These are phyloP conservation scores for Varanus komodoensis DNA, from an alignment of 2,113 vertebrate genomes.

Conservation along the genomic window DNA sequence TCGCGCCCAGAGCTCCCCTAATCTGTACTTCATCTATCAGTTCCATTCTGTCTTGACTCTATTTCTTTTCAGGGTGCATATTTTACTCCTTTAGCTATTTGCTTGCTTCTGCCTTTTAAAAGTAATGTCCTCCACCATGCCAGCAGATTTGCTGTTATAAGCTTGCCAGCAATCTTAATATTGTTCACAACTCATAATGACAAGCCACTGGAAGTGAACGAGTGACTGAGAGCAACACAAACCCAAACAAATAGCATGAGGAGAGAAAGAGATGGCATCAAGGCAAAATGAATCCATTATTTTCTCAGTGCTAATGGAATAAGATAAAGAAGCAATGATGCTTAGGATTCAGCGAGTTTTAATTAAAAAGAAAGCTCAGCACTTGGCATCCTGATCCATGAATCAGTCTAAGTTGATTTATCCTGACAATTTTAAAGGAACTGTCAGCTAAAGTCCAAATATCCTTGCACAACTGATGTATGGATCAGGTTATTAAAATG, in stretches of 20 bases:
- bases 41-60: no score
- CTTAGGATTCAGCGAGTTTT: conserved; percentile 33
- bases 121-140: neutral
- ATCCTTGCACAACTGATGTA: neutral
- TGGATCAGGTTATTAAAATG: conserved; percentile 20
- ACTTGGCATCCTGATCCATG: neutral
- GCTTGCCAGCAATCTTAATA: neutral
- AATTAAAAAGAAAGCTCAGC: neutral
- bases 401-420: conserved; percentile 7
- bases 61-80: no score
- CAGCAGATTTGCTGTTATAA: neutral
- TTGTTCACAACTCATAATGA: conserved; percentile 49
- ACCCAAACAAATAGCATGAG: neutral
- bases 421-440: neutral
- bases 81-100: neutral
- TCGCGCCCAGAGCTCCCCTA: no score
- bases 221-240: neutral
- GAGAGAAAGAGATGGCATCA: neutral
- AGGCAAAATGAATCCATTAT: neutral
- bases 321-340: neutral
- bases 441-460: neutral
- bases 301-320: conserved; percentile 28
- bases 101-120: neutral
- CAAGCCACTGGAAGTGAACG: neutral
- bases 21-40: no score